Evolutionary conservation across 2,888 invertebrate species (phyloP), one percentile per base, ranked within the genome.

Genomic region (Diogma glabrata): DNA sequence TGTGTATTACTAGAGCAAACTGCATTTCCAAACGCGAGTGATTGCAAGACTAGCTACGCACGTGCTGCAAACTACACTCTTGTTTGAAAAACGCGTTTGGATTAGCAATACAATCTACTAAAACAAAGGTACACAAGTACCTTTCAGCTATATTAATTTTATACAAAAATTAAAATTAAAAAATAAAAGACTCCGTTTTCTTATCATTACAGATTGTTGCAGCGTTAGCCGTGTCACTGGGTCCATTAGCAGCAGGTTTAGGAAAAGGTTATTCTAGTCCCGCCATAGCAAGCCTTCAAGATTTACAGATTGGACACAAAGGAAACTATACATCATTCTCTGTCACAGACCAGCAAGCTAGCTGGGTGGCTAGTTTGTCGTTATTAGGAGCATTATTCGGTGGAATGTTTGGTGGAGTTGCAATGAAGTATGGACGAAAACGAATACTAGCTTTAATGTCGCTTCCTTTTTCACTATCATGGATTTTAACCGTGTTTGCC

Each of bases 401-500:
- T 3, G 85, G 83, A 47, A 77, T 84, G 72, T 78, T 82, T 30
- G 84, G 83, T 1, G 84, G 85, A 10, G 75, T 82, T 51, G 79
- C 83, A 22, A 81, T 84, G 78, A 75, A 81, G 12, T 78, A 81
- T 61, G 85, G 85, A 1, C 73, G 86, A 2, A 77, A 82, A 51
- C 72, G 78, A 33, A 79, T 83, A 52, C 72, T 84, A 38, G 76
- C 87, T 2, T 71, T 81, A 16, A 82, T 85, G 4, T 84, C 86
- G 1, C 75, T 84, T 2, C 87, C 88, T 0, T 78, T 87, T 67
- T 83, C 84, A 46, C 72, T 81, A 3, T 84, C 88, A 52, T 93
- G 91, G 90, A 72, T 88, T 50, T 72, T 86, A 24, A 89, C 91
- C 0, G 84, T 84, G 2, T 76, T 85, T 54, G 85, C 88, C 12